A percentile compares a stretch with the other conserved stretches of the same genome.
Conservation (phyloP, 1,140 invertebrate genomes). For the Apis mellifera region DNA sequence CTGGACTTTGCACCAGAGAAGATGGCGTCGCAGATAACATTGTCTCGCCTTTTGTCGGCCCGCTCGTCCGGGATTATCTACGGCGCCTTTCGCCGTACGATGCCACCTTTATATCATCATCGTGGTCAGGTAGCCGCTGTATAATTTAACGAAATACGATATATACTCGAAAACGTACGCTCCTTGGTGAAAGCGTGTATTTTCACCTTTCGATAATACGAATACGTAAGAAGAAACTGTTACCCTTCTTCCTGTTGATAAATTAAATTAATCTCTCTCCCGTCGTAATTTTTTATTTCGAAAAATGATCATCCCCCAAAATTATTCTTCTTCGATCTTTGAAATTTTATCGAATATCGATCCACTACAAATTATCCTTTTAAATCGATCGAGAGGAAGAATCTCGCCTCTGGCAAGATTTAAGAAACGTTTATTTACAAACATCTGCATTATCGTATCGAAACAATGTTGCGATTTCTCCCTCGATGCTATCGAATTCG, state of each 20-base stretch:
- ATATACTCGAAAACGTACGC: background rate
- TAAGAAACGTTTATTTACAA: background rate
- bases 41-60: constrained; percentile 59
- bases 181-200: background rate
- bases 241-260: too few relatives aligned
- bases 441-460: background rate
- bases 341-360: too few relatives aligned
- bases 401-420: too few relatives aligned
- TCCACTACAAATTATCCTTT: too few relatives aligned
- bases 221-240: too few relatives aligned
- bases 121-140: constrained; percentile 48
- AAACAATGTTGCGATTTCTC: background rate
- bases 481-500: background rate
- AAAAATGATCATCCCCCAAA: too few relatives aligned
- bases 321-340: too few relatives aligned
- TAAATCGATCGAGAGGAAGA: too few relatives aligned
- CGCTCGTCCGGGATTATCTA: constrained; percentile 62
- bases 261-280: too few relatives aligned
- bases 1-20: constrained; percentile 52
- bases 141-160: constrained; percentile 2
- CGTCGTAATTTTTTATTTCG: too few relatives aligned
- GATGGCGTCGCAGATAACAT: constrained; percentile 70
- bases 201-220: background rate
- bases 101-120: constrained; percentile 65
- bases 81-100: constrained; percentile 50